Evolutionary conservation across 2,888 invertebrate species (phyloP).

Genomic region (Dolichopus griseipennis): DNA sequence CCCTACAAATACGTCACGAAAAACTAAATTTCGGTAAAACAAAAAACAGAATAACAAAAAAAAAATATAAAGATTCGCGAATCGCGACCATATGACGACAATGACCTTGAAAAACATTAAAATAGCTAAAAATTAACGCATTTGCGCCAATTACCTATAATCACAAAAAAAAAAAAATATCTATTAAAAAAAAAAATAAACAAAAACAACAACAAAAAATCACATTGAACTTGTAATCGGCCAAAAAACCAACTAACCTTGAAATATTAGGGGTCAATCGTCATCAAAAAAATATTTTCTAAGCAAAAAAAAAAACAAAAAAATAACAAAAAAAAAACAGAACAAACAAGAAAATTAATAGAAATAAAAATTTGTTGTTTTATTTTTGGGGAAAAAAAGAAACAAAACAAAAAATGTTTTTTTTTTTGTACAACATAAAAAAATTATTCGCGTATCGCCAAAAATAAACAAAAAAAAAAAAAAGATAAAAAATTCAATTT

Average conservation of each 20-base stretch:
- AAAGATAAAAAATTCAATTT: neutral
- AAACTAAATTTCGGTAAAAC: neutral
- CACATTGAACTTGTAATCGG: conserved; percentile 6
- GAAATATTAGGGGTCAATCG: conserved; percentile 6
- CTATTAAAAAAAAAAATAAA: too few species aligned
- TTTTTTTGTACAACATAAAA: neutral
- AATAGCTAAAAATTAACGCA: neutral
- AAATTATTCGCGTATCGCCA: neutral
- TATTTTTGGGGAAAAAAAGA: neutral
- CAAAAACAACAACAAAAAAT: neutral
- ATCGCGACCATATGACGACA: neutral
- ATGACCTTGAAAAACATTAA: conserved; percentile 1
- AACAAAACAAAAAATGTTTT: neutral
- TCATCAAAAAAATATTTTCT: neutral
- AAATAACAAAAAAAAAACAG: neutral
- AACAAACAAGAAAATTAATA: neutral
- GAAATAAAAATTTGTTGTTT: neutral
- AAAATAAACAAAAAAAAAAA: neutral
- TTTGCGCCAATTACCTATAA: neutral
- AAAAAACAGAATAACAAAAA: neutral
- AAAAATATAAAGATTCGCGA: neutral
- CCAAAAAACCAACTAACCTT: neutral
- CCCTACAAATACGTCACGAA: neutral
- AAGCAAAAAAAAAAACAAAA: neutral
- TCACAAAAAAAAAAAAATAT: too few species aligned